Conservation (phyloP, 2,113 vertebrate genomes). For the Haemorhous mexicanus region DNA sequence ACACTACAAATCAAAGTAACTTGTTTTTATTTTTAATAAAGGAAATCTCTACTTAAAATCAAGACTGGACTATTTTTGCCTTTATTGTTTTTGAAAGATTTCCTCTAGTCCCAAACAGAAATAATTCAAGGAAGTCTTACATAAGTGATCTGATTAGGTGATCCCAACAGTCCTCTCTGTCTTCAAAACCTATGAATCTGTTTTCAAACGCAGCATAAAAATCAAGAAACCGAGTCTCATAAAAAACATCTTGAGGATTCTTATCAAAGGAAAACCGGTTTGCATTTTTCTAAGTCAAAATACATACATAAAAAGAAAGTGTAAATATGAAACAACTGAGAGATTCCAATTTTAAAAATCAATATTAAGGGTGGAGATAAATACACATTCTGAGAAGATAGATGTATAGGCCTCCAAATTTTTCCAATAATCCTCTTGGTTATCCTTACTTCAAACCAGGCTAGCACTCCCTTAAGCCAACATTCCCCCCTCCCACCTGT, state of each 20-base stretch:
- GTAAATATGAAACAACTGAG: not conserved
- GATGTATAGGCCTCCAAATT: not conserved
- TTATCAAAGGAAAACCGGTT: not conserved
- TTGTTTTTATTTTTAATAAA: slow-evolving; percentile 13
- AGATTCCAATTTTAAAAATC: not conserved
- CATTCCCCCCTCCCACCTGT: too few species aligned
- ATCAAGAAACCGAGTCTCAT: not conserved
- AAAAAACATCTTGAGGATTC: not conserved
- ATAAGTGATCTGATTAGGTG: slow-evolving; percentile 15
- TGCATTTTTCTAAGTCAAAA: not conserved
- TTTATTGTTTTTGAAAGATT: slow-evolving; percentile 29
- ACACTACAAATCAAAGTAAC: not conserved
- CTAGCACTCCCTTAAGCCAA: not conserved
- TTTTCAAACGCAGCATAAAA: not conserved
- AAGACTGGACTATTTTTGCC: slow-evolving; percentile 24
- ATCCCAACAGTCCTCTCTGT: not conserved
- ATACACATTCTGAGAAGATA: not conserved
- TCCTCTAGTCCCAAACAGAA: slow-evolving; percentile 37
- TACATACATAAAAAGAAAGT: not conserved
- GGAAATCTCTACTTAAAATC: slow-evolving; percentile 24
- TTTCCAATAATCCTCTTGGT: not conserved
- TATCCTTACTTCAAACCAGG: not conserved
- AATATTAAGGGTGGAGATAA: not conserved
- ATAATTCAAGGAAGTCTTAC: slow-evolving; percentile 58
- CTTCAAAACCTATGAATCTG: not conserved